Conservation (phyloP, 2,888 invertebrate species). For the Trissolcus japonicus region DNA sequence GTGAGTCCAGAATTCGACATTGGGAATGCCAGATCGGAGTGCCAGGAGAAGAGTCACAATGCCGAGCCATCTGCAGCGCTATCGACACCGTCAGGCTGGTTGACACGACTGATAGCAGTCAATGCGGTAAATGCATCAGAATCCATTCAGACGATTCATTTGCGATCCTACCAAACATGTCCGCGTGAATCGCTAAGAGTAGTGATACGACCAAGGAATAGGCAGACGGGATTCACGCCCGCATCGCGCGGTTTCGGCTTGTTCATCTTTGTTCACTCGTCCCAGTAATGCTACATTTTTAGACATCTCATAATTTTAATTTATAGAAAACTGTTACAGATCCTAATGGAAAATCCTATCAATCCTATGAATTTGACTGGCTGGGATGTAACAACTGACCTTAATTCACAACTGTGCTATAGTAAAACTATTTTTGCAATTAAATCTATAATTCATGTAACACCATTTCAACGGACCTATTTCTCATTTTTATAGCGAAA, state of each 20-base stretch:
- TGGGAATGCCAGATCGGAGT: conserved; percentile 63
- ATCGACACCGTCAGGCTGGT: conserved; percentile 66
- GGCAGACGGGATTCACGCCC: conserved; percentile 23
- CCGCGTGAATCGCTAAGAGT: conserved; percentile 59
- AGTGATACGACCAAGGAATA: conserved; percentile 63
- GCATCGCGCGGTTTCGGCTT: conserved; percentile 23
- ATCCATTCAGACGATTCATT: conserved; percentile 64
- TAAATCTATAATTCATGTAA: too few species aligned
- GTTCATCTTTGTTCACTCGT: not conserved
- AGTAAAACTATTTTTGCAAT: too few species aligned
- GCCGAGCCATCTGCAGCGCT: conserved; percentile 64
- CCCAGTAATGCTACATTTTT: not conserved
- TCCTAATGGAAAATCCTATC: too few species aligned
- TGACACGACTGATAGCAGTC: conserved; percentile 68
- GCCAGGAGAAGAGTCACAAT: conserved; percentile 61
- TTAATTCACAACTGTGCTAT: too few species aligned
- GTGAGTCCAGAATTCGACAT: conserved; percentile 53
- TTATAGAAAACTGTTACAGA: too few species aligned
- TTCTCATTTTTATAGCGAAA: not conserved
- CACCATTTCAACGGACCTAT: too few species aligned
- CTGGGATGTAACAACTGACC: too few species aligned
- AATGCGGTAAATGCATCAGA: conserved; percentile 67
- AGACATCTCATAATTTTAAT: not conserved
- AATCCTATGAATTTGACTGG: not conserved
- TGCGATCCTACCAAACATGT: conserved; percentile 31